Evolutionary conservation across 2,797 vertebrate genomes (phyloP).

Genomic region (Oryzias sinensis): DNA sequence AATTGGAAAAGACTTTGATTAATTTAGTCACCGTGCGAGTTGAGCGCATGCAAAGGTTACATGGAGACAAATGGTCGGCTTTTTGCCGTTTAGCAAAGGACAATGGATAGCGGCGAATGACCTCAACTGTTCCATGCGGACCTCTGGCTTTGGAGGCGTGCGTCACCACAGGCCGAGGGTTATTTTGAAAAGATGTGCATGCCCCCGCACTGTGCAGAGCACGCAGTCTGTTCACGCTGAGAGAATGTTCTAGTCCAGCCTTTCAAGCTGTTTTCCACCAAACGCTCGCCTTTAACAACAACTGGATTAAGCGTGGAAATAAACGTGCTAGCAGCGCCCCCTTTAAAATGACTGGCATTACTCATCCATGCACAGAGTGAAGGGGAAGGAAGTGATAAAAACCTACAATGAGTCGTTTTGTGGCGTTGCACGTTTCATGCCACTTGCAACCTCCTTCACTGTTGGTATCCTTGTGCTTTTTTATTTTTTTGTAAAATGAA

Average conservation of each 20-base stretch:
- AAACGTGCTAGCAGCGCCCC: constrained; percentile 47
- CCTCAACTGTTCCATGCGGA: constrained; percentile 69
- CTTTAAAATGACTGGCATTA: constrained; percentile 49
- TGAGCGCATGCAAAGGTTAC: background rate
- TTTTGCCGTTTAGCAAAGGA: constrained; percentile 2
- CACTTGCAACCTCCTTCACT: constrained; percentile 31
- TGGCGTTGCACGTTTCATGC: constrained; percentile 20
- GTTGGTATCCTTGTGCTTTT: constrained; percentile 36
- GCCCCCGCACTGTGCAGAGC: constrained; percentile 49
- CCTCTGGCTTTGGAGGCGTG: constrained; percentile 46
- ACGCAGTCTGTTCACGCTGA: constrained; percentile 50
- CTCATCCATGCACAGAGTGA: constrained; percentile 22
- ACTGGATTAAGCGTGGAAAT: constrained; percentile 53
- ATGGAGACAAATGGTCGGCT: background rate
- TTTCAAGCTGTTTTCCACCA: constrained; percentile 62
- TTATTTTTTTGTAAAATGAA: background rate
- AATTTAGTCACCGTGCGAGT: no score
- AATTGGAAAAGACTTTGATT: no score
- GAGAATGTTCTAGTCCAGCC: constrained; percentile 63
- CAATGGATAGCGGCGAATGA: constrained; percentile 47
- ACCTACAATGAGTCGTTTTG: constrained; percentile 33
- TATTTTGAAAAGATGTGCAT: constrained; percentile 57
- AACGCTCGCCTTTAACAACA: constrained; percentile 63
- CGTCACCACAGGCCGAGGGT: constrained; percentile 43
- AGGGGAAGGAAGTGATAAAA: constrained; percentile 3